phyloP scores from a whole-genome alignment of 2,888 invertebrate genomes.

The Meliscaeva auricollis region DNA sequence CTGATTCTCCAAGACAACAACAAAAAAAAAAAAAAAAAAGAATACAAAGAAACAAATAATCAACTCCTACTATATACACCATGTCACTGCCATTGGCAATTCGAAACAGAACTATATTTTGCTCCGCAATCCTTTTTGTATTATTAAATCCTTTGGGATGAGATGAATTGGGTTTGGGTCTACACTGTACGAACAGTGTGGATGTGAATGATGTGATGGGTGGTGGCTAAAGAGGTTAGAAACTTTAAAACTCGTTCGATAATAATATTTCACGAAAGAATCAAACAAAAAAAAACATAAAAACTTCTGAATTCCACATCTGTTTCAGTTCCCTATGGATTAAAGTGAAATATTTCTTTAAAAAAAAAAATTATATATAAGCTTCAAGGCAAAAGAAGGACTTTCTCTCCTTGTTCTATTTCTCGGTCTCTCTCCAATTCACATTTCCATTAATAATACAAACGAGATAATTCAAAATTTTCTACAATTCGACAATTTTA shows the following conservation, averaged over 20 bases:
- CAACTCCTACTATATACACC: slow-evolving; percentile 2
- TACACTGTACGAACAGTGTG: not conserved
- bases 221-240: not conserved
- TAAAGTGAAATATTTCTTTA: slow-evolving; percentile 38
- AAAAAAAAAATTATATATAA: slow-evolving; percentile 12
- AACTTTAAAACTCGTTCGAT: slow-evolving; percentile 39
- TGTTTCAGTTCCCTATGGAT: slow-evolving; percentile 42
- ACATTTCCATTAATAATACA: slow-evolving; percentile 42
- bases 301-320: slow-evolving; percentile 29
- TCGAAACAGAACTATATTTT: not conserved
- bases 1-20: not conserved
- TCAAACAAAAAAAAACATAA: not conserved
- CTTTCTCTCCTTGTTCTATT: slow-evolving; percentile 26
- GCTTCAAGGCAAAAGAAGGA: slow-evolving; percentile 20
- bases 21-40: not conserved
- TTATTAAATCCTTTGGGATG: not conserved
- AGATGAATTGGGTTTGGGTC: not conserved
- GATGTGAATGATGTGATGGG: too few species aligned
- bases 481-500: slow-evolving; percentile 49
- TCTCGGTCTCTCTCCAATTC: not conserved
- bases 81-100: slow-evolving; percentile 21
- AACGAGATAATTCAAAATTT: slow-evolving; percentile 46
- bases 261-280: slow-evolving; percentile 15
- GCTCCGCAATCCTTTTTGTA: not conserved
- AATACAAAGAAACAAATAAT: not conserved